Evolutionary conservation across 2,113 vertebrate species (phyloP).

Genomic region (Ailuropoda melanoleuca): DNA sequence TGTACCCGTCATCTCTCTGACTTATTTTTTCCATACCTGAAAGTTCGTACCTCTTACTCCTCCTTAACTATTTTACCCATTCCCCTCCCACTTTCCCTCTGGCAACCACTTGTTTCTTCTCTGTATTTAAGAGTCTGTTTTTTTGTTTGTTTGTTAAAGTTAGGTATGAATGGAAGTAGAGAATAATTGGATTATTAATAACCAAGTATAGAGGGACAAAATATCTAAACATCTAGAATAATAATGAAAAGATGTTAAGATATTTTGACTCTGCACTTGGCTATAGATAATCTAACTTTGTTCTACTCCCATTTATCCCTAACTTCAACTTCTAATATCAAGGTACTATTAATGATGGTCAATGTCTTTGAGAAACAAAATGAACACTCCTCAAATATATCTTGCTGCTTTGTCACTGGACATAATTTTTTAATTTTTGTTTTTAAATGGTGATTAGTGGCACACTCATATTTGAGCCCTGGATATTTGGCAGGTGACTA

Average conservation of each 20-base stretch:
- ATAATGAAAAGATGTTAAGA: background rate
- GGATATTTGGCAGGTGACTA: background rate
- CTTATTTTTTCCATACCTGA: background rate
- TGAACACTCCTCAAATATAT: background rate
- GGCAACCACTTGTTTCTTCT: background rate
- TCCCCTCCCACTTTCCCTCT: background rate
- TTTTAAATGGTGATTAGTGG: background rate
- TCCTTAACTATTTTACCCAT: background rate
- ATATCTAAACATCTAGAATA: background rate
- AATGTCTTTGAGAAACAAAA: background rate
- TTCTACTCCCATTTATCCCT: background rate
- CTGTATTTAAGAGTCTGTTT: background rate
- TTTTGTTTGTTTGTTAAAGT: background rate
- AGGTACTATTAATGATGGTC: background rate
- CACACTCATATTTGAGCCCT: background rate
- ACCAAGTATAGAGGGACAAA: background rate
- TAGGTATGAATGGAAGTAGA: background rate
- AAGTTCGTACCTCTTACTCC: background rate
- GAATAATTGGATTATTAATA: background rate
- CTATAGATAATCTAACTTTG: background rate
- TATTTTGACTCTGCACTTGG: background rate
- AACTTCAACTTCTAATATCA: background rate
- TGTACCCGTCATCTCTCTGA: background rate
- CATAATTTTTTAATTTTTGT: background rate
- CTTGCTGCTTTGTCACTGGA: background rate